Base-by-base conservation (phyloP, 2,888 invertebrate genomes). In the Buathra laborator region DNA sequence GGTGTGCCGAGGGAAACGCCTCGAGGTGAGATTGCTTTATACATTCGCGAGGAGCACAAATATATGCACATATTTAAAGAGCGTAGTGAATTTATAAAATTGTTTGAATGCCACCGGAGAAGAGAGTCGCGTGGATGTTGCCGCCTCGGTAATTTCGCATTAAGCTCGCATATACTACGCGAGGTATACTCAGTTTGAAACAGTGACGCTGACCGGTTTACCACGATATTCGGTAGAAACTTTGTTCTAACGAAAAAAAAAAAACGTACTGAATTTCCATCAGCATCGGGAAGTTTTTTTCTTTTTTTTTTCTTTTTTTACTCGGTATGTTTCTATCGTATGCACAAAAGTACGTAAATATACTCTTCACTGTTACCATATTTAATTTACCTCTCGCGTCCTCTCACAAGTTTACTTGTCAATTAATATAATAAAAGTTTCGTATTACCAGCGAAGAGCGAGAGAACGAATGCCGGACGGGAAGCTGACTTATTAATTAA, bases 21-120 rank as follows among this genome's bases (percentile, higher is more conserved):
- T 53, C 68, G 37, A 64, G 77, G 67, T 84, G 64, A 78, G 68
- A 85, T 78, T 68, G 72, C 72, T 66, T 78, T 71, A 79, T 64
- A 72, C 12, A 66, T 64, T 71, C 43, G 43, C 29, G 64, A 56
- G 51, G 53, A 79, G 51, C 70, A 37, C 24, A 66, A 81, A 85
- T 79, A 53, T 81, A 85, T 85, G 84, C 81, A 75, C 84, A 85
- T 85, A 85, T 85, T 85, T 81, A 78, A 85, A 81, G 74, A 78
- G 74, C 64, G 74, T 51, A 12, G 64, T 74, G 80, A 62, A 74
- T 81, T 85, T 75, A 62, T 85, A 78, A 84, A 78, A 85, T 74
- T 75, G 84, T 85, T 79, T 71, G 75, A 85, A 70, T 75, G 77
- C 81, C 78, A 71, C 70, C 70, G 74, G 37, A 37, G 37, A 9